Conservation (phyloP, 2,113 vertebrate genomes). For the Perca schrenkii region DNA sequence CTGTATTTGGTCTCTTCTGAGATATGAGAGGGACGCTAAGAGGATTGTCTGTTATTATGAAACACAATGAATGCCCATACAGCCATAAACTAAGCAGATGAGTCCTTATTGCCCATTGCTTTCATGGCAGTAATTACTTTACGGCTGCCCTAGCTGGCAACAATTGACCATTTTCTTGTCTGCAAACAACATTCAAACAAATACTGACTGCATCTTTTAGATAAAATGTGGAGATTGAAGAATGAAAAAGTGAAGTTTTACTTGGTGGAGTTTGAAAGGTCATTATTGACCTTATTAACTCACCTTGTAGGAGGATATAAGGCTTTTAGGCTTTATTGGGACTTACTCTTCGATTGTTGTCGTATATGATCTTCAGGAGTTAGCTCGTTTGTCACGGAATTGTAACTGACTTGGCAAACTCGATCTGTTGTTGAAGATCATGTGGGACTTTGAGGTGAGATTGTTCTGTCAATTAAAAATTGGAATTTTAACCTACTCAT, state of each 20-base stretch:
- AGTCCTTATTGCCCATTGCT: constrained; percentile 5
- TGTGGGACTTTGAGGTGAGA: not conserved
- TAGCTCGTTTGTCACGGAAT: not conserved
- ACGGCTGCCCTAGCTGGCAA: not conserved
- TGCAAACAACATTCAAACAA: not conserved
- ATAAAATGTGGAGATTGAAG: not conserved
- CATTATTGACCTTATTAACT: not conserved
- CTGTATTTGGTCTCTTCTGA: constrained; percentile 19
- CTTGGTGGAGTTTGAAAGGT: not conserved
- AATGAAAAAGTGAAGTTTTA: not conserved
- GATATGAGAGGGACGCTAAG: constrained; percentile 17
- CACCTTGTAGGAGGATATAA: not conserved
- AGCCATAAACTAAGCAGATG: constrained; percentile 49
- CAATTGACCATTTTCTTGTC: not conserved
- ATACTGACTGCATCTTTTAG: not conserved
- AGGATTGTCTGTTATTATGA: constrained; percentile 27
- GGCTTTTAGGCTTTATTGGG: not conserved
- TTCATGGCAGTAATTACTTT: constrained; percentile 24
- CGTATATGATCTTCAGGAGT: not conserved
- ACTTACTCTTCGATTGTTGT: not conserved
- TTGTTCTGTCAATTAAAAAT: not conserved
- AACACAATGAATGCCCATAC: constrained; percentile 24
- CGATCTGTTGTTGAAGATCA: not conserved
- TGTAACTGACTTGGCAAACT: not conserved
- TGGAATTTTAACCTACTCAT: not conserved